These are phyloP conservation scores for Drosophila fuyamai DNA, from an alignment of 1,140 invertebrate species.

Conservation along the genomic window DNA sequence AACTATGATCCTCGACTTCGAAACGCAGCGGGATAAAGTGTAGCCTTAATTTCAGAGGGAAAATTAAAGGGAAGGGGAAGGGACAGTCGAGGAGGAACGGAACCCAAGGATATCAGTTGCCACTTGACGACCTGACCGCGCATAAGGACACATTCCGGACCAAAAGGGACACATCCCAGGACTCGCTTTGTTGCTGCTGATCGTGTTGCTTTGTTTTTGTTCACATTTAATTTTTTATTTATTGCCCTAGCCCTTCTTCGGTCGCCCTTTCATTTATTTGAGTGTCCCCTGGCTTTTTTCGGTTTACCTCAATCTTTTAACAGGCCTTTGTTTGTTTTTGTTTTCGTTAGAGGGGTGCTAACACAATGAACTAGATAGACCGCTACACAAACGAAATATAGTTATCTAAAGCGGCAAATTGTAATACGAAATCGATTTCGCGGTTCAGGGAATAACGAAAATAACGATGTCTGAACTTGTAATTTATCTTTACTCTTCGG, in stretches of 20 bases:
- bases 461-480: background rate
- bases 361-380: slow-evolving; percentile 24
- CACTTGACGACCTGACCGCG: slow-evolving; percentile 49
- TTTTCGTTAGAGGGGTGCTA: slow-evolving; percentile 28
- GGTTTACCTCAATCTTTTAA: slow-evolving; percentile 67
- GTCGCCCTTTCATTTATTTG: slow-evolving; percentile 38
- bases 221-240: slow-evolving; percentile 74
- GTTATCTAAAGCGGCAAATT: slow-evolving; percentile 32
- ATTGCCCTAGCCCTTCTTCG: slow-evolving; percentile 44
- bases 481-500: background rate
- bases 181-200: slow-evolving; percentile 34
- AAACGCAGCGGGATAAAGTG: slow-evolving; percentile 56
- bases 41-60: slow-evolving; percentile 53
- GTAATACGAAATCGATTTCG: slow-evolving; percentile 22
- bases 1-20: slow-evolving; percentile 11
- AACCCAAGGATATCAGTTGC: slow-evolving; percentile 59
- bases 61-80: too few species aligned
- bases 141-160: slow-evolving; percentile 17
- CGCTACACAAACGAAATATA: slow-evolving; percentile 16
- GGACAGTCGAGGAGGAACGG: background rate
- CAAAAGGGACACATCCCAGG: slow-evolving; percentile 38
- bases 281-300: slow-evolving; percentile 24
- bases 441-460: slow-evolving; percentile 9
- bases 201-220: slow-evolving; percentile 66
- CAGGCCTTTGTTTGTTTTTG: slow-evolving; percentile 61